Base-by-base conservation (phyloP, 2,888 invertebrate species). In the Zele albiditarsus region DNA sequence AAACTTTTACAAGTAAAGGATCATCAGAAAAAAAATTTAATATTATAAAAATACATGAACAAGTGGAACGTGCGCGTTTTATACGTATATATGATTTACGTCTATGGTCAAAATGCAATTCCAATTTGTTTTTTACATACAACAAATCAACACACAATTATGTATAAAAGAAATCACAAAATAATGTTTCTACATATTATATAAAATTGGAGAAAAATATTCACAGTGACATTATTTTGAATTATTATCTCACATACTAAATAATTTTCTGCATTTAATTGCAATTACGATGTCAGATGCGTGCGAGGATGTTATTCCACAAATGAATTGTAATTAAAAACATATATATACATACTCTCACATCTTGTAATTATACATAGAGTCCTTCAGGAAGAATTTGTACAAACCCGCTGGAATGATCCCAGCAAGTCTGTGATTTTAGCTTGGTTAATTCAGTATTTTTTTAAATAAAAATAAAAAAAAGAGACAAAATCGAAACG, bases 361-460 rank as follows among this genome's bases (percentile, higher is more conserved):
- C 79, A 84, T 83, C 80, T 83, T 84, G 84, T 85, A 82, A 84
- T 81, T 86, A 85, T 84, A 83, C 79, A 82, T 84, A 87, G 83
- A 85, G 83, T 86, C 85, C 89, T 89, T 89, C 88, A 88, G 87
- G 88, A 89, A 87, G 85, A 88, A 89, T 87, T 88, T 88, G 88
- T 88, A 88, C 89, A 89, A 89, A 87, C 78, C 78, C 76, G 60
- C 80, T 74, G 75, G 77, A 67, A 38, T 65, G 73, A 79, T 77
- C 78, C 86, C 85, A 85, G 89, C 85, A 83, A 87, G 87, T 89
- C 89, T 89, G 89, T 89, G 89, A 89, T 89, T 89, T 89, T 89
- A 89, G 89, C 89, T 89, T 89, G 89, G 87, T 89, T 89, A 88
- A 88, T 89, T 89, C 89, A 88, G 88, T 89, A 89, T 89, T 88